Conservation (phyloP, 1,140 invertebrate species). For the Asbolus verrucosus region DNA sequence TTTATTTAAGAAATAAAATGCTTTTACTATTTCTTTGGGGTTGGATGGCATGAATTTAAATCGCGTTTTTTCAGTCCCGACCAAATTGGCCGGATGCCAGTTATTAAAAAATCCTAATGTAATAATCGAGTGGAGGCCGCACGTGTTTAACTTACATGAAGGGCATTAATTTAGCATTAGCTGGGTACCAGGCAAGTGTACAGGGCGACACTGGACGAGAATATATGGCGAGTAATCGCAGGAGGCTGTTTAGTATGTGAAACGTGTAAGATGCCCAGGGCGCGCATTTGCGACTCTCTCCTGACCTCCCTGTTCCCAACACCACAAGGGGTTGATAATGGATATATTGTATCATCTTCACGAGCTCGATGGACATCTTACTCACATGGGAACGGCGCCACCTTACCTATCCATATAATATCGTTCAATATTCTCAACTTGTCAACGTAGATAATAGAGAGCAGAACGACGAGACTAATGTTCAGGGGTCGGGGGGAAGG, state of each 20-base stretch:
- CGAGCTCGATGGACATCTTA: constrained; percentile 54
- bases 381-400: constrained; percentile 30
- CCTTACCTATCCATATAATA: constrained; percentile 28
- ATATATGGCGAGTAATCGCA: constrained; percentile 49
- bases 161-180: constrained; percentile 50
- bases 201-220: constrained; percentile 42
- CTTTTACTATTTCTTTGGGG: constrained; percentile 19
- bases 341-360: constrained; percentile 64
- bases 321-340: constrained; percentile 62
- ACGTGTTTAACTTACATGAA: constrained; percentile 46
- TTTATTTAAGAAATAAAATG: constrained; percentile 30
- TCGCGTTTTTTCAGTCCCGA: background rate
- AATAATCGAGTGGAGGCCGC: constrained; percentile 19
- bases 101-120: constrained; percentile 19
- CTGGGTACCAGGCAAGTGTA: constrained; percentile 41
- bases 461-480: background rate
- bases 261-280: constrained; percentile 64
- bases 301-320: constrained; percentile 46
- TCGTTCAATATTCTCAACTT: constrained; percentile 33
- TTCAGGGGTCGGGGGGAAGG: background rate
- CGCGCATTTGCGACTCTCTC: constrained; percentile 61
- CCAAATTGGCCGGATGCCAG: background rate
- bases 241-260: constrained; percentile 64
- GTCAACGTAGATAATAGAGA: constrained; percentile 17
- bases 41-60: constrained; percentile 21